Conservation (phyloP, 2,797 vertebrate genomes). For the Buceros bicornis region DNA sequence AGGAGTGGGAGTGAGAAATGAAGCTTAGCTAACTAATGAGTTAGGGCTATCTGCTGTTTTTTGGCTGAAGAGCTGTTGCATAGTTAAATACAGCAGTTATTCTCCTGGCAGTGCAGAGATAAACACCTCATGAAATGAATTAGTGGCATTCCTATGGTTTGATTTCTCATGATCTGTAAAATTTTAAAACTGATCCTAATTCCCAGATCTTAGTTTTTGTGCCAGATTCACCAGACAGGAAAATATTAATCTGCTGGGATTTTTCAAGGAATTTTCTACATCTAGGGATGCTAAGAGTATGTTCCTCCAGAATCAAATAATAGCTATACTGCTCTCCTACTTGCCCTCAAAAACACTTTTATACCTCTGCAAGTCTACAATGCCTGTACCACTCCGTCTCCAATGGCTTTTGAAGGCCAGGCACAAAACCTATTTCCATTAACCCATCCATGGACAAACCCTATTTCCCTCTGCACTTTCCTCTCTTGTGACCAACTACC, state of each 20-base stretch:
- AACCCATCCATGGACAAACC: background rate
- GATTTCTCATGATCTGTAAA: conserved; percentile 67
- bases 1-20: conserved; percentile 40
- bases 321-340: background rate
- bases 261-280: conserved; percentile 55
- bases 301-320: conserved; percentile 19
- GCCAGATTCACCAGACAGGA: conserved; percentile 64
- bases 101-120: conserved; percentile 30
- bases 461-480: background rate
- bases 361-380: background rate
- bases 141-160: conserved; percentile 63
- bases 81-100: conserved; percentile 46
- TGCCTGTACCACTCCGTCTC: background rate
- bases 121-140: conserved; percentile 64
- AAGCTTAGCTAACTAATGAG: conserved; percentile 50
- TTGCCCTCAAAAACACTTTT: background rate
- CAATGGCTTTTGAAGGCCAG: background rate
- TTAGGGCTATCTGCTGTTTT: background rate
- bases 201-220: conserved; percentile 51
- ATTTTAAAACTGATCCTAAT: conserved; percentile 62
- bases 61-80: conserved; percentile 11
- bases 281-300: conserved; percentile 32
- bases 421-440: background rate
- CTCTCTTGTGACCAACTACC: background rate
- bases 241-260: conserved; percentile 63